Evolutionary conservation across 2,797 vertebrate genomes (phyloP), one percentile per base, ranked within the genome.

Genomic region (Peromyscus eremicus): DNA sequence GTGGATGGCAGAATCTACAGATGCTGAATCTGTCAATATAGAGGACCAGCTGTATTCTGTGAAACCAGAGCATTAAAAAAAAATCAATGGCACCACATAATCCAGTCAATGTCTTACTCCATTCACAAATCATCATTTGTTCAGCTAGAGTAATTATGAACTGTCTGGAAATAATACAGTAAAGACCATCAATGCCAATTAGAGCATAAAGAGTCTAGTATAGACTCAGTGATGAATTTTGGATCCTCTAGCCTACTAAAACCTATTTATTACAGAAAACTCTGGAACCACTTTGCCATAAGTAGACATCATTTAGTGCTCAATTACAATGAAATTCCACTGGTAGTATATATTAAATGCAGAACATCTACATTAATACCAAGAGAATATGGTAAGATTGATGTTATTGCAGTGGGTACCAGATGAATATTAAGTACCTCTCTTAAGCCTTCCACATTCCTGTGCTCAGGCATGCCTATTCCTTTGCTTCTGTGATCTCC

Each of bases 231-330:
- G 3, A 96, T 91, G 97, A 97, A 97, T 95, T 96, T 96, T 91
- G 83, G 70, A 55, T 71, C 81, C 93, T 97, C 89, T 92, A 32
- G 95, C 93, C 92, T 92, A 82, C 92, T 97, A 89, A 92, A 98
- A 82, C 10, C 93, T 95, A 97, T 98, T 98, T 97, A 97, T 97
- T 97, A 97, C 92, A 89, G 60, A 98, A 98, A 98, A 98, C 55
- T 95, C 97, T 95, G 91, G 96, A 95, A 98, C 94, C 82, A 71
- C 94, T 98, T 98, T 94, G 88, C 71, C 0, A 94, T 98, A 98
- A 98, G 96, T 96, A 94, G 97, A 97, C 93, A 97, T 97, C 97
- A 98, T 97, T 98, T 98, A 98, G 97, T 96, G 93, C 94, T 98
- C 98, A 97, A 98, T 98, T 97, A 98, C 97, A 97, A 96, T 19